These are phyloP conservation scores for Cheumatopsyche charites DNA, from an alignment of 1,140 invertebrate species.

Conservation along the genomic window DNA sequence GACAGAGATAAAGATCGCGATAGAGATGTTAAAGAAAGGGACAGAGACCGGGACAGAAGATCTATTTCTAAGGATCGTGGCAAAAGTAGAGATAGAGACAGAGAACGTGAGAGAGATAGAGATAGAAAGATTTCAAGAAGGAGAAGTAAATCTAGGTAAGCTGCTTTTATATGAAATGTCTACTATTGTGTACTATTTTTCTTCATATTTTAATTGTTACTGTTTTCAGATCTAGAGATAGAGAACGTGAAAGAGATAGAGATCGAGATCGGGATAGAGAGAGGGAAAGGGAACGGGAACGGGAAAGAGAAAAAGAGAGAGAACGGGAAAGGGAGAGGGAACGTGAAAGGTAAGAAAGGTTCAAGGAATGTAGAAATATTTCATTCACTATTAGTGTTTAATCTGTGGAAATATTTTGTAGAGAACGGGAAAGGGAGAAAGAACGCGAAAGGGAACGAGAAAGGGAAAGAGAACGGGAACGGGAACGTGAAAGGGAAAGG, in stretches of 20 bases:
- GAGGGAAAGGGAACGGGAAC: constrained; percentile 50
- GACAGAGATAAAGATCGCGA: constrained; percentile 51
- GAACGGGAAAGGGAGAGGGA: constrained; percentile 53
- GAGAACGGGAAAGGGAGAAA: constrained; percentile 48
- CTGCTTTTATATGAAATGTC: neutral
- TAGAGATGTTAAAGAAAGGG: constrained; percentile 49
- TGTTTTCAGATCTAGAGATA: constrained; percentile 49
- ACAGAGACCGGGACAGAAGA: constrained; percentile 50
- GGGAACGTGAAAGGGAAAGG: constrained; percentile 51
- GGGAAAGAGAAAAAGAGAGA: constrained; percentile 46
- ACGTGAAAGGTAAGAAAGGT: constrained; percentile 46
- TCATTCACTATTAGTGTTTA: no score
- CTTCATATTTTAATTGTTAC: neutral
- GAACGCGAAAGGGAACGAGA: constrained; percentile 53
- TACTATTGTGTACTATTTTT: neutral
- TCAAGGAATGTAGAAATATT: no score
- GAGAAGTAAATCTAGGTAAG: constrained; percentile 43
- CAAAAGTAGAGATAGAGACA: constrained; percentile 59
- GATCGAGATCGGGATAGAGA: constrained; percentile 53
- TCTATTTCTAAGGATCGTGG: constrained; percentile 52
- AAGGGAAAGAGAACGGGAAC: constrained; percentile 61
- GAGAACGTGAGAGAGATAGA: constrained; percentile 27
- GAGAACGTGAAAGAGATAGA: constrained; percentile 62
- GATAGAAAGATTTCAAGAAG: constrained; percentile 53
- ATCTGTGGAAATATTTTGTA: no score